phyloP scores from a whole-genome alignment of 2,888 invertebrate genomes.

The Drosophila lutescens region DNA sequence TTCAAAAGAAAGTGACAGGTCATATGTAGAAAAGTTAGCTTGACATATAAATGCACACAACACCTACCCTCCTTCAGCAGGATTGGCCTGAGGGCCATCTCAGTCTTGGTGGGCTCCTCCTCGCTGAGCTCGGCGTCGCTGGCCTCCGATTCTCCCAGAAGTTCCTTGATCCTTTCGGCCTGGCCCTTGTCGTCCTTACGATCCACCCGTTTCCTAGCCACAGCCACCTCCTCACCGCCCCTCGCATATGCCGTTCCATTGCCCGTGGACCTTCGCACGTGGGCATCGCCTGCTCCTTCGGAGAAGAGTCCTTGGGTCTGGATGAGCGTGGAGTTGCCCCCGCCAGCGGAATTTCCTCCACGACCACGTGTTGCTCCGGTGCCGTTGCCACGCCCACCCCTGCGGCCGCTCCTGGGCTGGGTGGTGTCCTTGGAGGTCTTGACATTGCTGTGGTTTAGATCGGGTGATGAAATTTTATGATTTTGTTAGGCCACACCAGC shows the following conservation, averaged over 20 bases:
- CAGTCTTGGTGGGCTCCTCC: slow-evolving; percentile 77
- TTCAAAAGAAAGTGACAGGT: background rate
- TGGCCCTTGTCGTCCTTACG: slow-evolving; percentile 78
- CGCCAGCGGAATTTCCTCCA: slow-evolving; percentile 63
- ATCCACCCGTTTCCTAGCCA: slow-evolving; percentile 69
- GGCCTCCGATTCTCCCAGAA: slow-evolving; percentile 66
- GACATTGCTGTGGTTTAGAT: slow-evolving; percentile 73
- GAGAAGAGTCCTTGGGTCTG: slow-evolving; percentile 84
- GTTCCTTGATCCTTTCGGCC: slow-evolving; percentile 72
- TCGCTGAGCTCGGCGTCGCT: slow-evolving; percentile 73
- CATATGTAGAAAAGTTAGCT: no score
- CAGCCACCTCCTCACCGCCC: slow-evolving; percentile 67
- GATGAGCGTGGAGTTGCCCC: slow-evolving; percentile 75
- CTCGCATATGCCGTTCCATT: slow-evolving; percentile 66
- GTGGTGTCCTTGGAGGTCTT: slow-evolving; percentile 83
- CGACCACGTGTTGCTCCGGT: slow-evolving; percentile 63
- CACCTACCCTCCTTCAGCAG: slow-evolving; percentile 80
- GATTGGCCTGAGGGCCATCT: slow-evolving; percentile 79
- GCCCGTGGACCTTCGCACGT: slow-evolving; percentile 66
- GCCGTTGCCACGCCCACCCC: slow-evolving; percentile 66
- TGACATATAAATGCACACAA: no score
- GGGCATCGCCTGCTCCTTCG: slow-evolving; percentile 82
- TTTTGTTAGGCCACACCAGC: background rate
- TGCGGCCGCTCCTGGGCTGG: slow-evolving; percentile 57
- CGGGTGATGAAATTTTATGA: background rate